Evolutionary conservation across 2,888 invertebrate species (phyloP).

Genomic region (Ctenicera cuprea): DNA sequence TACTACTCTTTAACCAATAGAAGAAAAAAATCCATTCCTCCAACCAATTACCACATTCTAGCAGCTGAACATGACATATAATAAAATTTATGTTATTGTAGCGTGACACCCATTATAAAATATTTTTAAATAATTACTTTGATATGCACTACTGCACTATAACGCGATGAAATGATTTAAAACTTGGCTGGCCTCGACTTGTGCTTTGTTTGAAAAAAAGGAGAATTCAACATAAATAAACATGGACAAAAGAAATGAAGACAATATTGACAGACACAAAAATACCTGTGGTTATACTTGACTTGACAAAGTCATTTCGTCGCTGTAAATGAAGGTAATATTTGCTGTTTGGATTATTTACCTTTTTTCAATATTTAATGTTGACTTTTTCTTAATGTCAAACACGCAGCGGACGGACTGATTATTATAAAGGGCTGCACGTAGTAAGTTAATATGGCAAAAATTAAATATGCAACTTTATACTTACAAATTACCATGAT

Average conservation of each 20-base stretch:
- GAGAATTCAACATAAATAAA: constrained; percentile 19
- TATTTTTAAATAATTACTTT: constrained; percentile 38
- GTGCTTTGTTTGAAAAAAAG: constrained; percentile 1
- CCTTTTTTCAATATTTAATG: constrained; percentile 26
- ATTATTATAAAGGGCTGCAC: constrained; percentile 9
- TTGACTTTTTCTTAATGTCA: constrained; percentile 15
- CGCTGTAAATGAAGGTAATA: background rate
- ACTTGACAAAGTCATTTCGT: background rate
- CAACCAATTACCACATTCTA: constrained; percentile 24
- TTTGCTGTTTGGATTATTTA: constrained; percentile 3
- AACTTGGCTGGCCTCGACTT: constrained; percentile 14
- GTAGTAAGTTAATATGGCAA: constrained; percentile 23
- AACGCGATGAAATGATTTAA: constrained; percentile 34
- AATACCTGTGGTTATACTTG: constrained; percentile 23
- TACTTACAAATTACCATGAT: constrained; percentile 38
- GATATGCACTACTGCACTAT: constrained; percentile 37
- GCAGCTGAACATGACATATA: constrained; percentile 34
- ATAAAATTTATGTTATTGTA: constrained; percentile 43
- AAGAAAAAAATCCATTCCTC: constrained; percentile 8
- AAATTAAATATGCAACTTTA: constrained; percentile 37
- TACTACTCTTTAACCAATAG: background rate
- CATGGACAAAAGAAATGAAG: background rate
- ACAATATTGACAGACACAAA: constrained; percentile 26
- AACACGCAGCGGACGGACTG: background rate
- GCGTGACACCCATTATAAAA: constrained; percentile 42